phyloP scores from a whole-genome alignment of 2,113 vertebrate genomes.

The Leucoraja erinaceus region DNA sequence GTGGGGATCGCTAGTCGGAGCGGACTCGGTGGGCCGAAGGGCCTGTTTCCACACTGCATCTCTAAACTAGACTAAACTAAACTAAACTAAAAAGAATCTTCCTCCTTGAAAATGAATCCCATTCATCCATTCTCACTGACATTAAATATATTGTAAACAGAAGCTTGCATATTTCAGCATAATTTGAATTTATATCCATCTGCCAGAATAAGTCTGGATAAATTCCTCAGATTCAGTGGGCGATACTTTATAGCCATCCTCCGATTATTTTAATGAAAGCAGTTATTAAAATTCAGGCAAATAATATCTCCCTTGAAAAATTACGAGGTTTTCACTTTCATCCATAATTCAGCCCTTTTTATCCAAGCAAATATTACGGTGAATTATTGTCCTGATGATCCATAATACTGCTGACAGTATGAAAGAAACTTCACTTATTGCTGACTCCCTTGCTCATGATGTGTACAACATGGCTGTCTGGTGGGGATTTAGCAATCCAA shows the following conservation, averaged over 20 bases:
- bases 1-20: no score
- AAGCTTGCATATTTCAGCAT: neutral
- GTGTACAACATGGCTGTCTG: neutral
- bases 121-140: neutral
- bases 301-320: neutral
- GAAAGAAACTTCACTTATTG: neutral
- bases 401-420: neutral
- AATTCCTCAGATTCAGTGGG: conserved; percentile 6
- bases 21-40: no score
- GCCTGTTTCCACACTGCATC: no score
- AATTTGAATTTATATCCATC: neutral
- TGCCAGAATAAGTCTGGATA: neutral
- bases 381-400: neutral
- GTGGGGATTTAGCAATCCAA: no score
- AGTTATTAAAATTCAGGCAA: conserved; percentile 31
- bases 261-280: conserved; percentile 10
- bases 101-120: neutral
- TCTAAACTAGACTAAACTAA: no score
- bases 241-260: neutral
- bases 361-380: neutral
- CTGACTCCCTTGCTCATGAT: neutral
- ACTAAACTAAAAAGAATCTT: no score
- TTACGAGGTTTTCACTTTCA: neutral
- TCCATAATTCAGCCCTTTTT: neutral
- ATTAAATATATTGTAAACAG: conserved; percentile 27